Evolutionary conservation across 1,140 invertebrate genomes (phyloP), one percentile per base, ranked within the genome.

Genomic region (Ditylenchus dipsaci): DNA sequence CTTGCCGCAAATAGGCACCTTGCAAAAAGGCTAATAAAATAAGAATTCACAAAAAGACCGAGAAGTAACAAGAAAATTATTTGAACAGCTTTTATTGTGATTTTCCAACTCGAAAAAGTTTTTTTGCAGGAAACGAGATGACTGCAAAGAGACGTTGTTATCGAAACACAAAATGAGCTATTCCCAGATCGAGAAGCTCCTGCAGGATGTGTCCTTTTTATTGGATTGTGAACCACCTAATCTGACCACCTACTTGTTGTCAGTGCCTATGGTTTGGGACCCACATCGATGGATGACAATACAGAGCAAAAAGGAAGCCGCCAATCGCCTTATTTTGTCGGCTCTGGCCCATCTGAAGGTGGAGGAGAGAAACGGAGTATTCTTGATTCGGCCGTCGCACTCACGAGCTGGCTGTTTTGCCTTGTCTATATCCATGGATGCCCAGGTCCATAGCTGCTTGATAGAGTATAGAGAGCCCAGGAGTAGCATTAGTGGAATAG

Each of bases 391-490:
- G 17, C 77, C 77, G 1, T 76, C 73, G 27, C 26, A 45, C 19
- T 73, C 76, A 8, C 74, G 61, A 38, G 49, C 71, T 19, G 76
- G 77, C 7, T 77, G 42, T 67, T 79, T 67, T 58, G 76, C 77
- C n/a, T 45, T 77, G n/a, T 38, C 43, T 23, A 79, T 77, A 23
- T 63, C 77, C 29, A 74, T 72, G 58, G 30, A 21, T 43, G 19
- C 27, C 8, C 29, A 61, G 21, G 29, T 43, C 3, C 59, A 61
- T 21, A 67, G 71, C 33, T 77, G 75, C 43, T 62, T 77, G 26
- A 71, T 77, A 33, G 76, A 77, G 42, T 77, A 77, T 60, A 63
- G 77, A 1, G 74, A 77, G 19, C 69, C 74, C n/a, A 61, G 47
- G 19, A 19, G 56, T 17, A 38, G n/a, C 21, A 19, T 26, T 53